A percentile compares a stretch with the other conserved stretches of the same genome.
These are phyloP conservation scores for Phortica magna DNA, from an alignment of 2,888 invertebrate species.

Conservation along the genomic window DNA sequence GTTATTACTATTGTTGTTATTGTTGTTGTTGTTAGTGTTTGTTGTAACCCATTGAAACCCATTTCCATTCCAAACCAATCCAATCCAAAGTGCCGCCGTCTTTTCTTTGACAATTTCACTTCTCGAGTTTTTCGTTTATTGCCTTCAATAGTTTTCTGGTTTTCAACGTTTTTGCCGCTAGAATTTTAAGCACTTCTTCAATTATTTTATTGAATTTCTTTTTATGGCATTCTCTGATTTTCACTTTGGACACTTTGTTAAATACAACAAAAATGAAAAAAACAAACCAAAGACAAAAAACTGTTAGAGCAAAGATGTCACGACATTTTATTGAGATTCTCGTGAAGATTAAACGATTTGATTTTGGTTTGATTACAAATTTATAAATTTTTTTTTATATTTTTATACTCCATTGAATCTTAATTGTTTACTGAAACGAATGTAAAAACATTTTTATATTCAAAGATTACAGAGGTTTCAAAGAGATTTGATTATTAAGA, in stretches of 20 bases:
- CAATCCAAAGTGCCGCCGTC: slow-evolving; percentile 13
- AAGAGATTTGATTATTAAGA: too few relatives aligned
- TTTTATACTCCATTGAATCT: too few relatives aligned
- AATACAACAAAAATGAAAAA: slow-evolving; percentile 24
- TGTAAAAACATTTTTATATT: too few relatives aligned
- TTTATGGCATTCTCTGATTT: slow-evolving; percentile 21
- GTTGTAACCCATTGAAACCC: background rate
- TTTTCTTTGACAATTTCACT: slow-evolving; percentile 71
- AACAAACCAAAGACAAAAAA: background rate
- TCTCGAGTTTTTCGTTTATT: slow-evolving; percentile 40
- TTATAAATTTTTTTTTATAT: too few relatives aligned
- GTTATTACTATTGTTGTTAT: background rate
- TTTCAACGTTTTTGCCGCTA: slow-evolving; percentile 53
- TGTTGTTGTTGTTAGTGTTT: background rate
- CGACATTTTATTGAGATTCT: too few relatives aligned
- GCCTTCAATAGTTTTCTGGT: slow-evolving; percentile 34
- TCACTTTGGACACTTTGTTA: background rate
- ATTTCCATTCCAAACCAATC: slow-evolving; percentile 6
- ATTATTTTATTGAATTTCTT: slow-evolving; percentile 33
- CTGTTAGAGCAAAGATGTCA: too few relatives aligned
- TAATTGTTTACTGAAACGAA: too few relatives aligned
- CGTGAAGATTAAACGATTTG: too few relatives aligned
- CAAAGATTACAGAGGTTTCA: too few relatives aligned
- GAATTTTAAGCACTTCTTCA: slow-evolving; percentile 62
- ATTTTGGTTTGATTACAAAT: too few relatives aligned